phyloP scores from a whole-genome alignment of 1,140 invertebrate species.

The Galendromus occidentalis region DNA sequence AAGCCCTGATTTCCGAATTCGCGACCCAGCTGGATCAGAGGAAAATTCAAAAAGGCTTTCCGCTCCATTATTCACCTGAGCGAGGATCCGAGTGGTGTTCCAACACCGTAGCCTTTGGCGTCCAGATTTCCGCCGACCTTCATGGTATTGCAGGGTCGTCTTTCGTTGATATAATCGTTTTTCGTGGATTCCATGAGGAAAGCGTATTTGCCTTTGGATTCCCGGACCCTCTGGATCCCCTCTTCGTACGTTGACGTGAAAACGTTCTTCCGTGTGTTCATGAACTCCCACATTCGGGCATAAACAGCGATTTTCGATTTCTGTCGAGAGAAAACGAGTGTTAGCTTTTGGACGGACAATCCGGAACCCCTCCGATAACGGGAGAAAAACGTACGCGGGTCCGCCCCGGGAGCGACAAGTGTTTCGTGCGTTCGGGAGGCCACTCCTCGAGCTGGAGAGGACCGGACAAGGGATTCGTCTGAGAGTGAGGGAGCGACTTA shows the following conservation, averaged over 20 bases:
- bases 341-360: background rate
- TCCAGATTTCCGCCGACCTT: constrained; percentile 76
- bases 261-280: constrained; percentile 60
- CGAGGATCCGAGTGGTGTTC: constrained; percentile 68
- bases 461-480: constrained; percentile 22
- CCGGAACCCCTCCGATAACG: background rate
- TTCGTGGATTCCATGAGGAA: constrained; percentile 78
- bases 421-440: background rate
- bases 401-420: background rate
- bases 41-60: background rate
- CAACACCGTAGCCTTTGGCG: constrained; percentile 80
- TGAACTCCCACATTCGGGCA: constrained; percentile 86
- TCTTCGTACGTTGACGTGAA: constrained; percentile 63
- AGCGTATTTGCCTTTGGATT: constrained; percentile 74
- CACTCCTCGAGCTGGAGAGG: background rate
- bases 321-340: constrained; percentile 30
- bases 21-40: no score
- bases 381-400: background rate
- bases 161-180: constrained; percentile 81
- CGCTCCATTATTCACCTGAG: constrained; percentile 47
- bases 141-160: constrained; percentile 85
- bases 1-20: no score
- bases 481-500: constrained; percentile 30
- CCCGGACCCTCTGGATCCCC: constrained; percentile 55
- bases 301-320: constrained; percentile 71